These are phyloP conservation scores for Grantiella picta DNA, from an alignment of 2,113 vertebrate species.

Conservation along the genomic window DNA sequence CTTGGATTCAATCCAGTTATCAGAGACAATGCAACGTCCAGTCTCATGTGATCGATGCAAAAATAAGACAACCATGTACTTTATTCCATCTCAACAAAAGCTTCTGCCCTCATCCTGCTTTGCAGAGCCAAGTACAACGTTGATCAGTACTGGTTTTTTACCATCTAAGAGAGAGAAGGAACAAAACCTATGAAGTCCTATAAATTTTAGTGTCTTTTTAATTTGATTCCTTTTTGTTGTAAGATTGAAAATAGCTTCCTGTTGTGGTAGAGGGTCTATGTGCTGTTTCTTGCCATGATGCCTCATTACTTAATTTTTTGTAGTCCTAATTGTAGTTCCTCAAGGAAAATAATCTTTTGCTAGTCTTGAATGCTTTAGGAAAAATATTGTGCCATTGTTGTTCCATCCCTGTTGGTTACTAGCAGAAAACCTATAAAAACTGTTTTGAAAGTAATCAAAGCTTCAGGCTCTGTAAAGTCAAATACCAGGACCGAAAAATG, in stretches of 20 bases:
- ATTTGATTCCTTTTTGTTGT: constrained; percentile 2
- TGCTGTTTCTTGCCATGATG: constrained; percentile 32
- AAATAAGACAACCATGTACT: constrained; percentile 7
- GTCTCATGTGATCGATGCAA: background rate
- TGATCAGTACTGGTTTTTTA: background rate
- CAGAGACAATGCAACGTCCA: background rate
- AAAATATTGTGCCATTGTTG: background rate
- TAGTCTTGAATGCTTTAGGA: background rate
- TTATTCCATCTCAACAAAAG: constrained; percentile 9
- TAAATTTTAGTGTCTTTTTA: background rate
- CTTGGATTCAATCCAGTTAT: background rate
- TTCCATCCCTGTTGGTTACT: background rate
- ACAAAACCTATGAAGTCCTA: background rate
- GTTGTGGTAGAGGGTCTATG: background rate
- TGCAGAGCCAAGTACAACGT: background rate
- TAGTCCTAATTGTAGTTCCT: constrained; percentile 8
- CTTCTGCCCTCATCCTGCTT: background rate
- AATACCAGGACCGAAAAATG: background rate
- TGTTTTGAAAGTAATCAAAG: constrained; percentile 3
- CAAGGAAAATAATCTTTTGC: background rate
- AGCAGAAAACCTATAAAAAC: constrained; percentile 18
- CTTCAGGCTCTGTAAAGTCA: constrained; percentile 7
- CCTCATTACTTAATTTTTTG: constrained; percentile 35
- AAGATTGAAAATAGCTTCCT: background rate
- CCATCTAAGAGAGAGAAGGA: constrained; percentile 4